A percentile compares a stretch with the other conserved stretches of the same genome.
Evolutionary conservation across 2,888 invertebrate species (phyloP).

Genomic region (Piscicola geometra): DNA sequence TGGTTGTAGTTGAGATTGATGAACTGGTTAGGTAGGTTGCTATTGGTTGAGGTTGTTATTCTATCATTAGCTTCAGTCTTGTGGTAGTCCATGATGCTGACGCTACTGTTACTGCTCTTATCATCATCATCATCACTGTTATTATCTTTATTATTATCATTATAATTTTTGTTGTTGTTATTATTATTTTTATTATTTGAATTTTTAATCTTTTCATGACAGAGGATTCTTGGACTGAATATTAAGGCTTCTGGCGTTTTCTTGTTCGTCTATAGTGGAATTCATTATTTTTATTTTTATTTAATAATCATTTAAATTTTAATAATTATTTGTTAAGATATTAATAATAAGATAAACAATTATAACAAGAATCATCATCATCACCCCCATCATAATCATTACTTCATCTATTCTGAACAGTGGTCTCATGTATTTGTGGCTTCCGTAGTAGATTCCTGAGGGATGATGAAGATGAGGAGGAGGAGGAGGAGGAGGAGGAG

Average conservation of each 20-base stretch:
- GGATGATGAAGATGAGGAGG: conserved; percentile 8
- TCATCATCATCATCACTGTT: background rate
- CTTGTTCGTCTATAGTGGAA: too few relatives aligned
- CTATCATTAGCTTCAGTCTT: too few relatives aligned
- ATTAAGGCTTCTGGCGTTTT: too few relatives aligned
- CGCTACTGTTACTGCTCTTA: background rate
- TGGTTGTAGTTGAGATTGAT: too few relatives aligned
- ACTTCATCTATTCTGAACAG: background rate
- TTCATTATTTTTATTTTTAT: background rate
- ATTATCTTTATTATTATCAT: conserved; percentile 2
- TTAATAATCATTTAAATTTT: background rate
- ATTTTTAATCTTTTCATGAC: background rate
- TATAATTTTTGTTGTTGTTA: background rate
- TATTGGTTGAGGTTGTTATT: background rate
- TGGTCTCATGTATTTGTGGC: conserved; percentile 26
- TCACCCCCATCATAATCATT: background rate
- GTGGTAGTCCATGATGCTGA: background rate
- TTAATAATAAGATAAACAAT: too few relatives aligned
- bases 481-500: conserved; percentile 19
- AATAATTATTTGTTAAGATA: too few relatives aligned
- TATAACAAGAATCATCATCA: too few relatives aligned
- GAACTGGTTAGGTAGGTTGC: too few relatives aligned
- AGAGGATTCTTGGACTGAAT: too few relatives aligned
- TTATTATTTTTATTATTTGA: background rate
- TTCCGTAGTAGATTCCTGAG: conserved; percentile 21